Evolutionary conservation across 2,797 vertebrate genomes (phyloP).

Genomic region (Erithacus rubecula): DNA sequence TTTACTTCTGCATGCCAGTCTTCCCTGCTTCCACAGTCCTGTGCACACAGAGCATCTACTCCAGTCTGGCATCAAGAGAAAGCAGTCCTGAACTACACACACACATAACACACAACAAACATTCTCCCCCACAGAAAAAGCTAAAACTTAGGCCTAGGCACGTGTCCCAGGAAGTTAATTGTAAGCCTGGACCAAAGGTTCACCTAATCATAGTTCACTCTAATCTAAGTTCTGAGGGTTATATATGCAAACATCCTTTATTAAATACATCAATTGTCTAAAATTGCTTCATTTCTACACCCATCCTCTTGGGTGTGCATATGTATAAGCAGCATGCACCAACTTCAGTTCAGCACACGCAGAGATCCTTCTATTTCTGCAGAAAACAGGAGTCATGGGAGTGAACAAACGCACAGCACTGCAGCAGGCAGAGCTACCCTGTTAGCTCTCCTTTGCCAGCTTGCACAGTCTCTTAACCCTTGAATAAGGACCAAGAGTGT

Average conservation of each 20-base stretch:
- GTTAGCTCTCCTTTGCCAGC: constrained; percentile 76
- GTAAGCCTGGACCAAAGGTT: neutral
- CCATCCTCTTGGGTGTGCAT: neutral
- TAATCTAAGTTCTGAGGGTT: neutral
- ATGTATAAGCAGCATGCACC: neutral
- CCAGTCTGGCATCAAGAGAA: neutral
- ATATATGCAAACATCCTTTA: neutral
- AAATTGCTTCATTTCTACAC: neutral
- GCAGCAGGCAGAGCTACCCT: neutral
- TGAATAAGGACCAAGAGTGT: constrained; percentile 89
- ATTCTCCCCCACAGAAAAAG: neutral
- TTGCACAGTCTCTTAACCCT: constrained; percentile 90
- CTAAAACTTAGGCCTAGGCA: neutral
- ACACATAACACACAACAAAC: neutral
- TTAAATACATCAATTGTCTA: neutral
- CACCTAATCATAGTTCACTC: neutral
- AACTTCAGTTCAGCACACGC: neutral
- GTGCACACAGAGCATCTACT: neutral
- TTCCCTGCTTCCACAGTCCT: neutral
- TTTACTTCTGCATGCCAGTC: neutral
- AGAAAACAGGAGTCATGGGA: neutral
- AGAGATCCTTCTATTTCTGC: neutral
- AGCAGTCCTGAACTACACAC: neutral
- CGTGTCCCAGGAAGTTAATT: neutral
- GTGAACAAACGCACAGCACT: neutral